Evolutionary conservation across 2,113 vertebrate genomes (phyloP).

Genomic region (Callithrix jacchus): DNA sequence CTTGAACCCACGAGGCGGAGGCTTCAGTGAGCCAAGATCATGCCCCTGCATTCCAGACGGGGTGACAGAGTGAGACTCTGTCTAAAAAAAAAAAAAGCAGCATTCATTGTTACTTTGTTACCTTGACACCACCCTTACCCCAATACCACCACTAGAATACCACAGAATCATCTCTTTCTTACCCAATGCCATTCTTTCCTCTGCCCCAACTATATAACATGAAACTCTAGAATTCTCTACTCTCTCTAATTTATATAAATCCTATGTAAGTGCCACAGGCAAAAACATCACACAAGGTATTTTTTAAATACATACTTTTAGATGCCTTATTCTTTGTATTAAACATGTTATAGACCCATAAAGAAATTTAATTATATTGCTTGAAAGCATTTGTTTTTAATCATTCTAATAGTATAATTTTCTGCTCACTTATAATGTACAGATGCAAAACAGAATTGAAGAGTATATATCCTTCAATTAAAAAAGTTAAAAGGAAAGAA

Average conservation of each 20-base stretch:
- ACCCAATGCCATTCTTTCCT: background rate
- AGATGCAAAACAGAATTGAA: constrained; percentile 31
- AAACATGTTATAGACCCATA: constrained; percentile 48
- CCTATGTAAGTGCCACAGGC: background rate
- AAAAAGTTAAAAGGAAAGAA: constrained; percentile 57
- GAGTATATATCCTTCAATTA: constrained; percentile 22
- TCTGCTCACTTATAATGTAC: constrained; percentile 39
- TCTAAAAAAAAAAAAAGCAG: too few species aligned
- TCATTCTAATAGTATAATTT: constrained; percentile 53
- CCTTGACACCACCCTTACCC: background rate
- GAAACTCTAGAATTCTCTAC: background rate
- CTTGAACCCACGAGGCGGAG: too few species aligned
- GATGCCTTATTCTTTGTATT: constrained; percentile 41
- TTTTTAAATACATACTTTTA: background rate
- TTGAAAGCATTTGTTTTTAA: constrained; percentile 58
- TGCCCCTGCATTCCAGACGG: too few species aligned
- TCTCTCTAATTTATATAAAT: constrained; percentile 8
- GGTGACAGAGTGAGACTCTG: too few species aligned
- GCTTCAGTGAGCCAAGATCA: too few species aligned
- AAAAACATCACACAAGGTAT: background rate
- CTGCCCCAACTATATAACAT: background rate
- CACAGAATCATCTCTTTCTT: background rate
- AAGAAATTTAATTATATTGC: constrained; percentile 55
- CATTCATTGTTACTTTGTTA: background rate
- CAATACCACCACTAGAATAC: background rate